Percentiles rank a stretch among this genome's conserved stretches.
These are phyloP conservation scores for Botia kubotai DNA, from an alignment of 2,797 vertebrate species.

Conservation along the genomic window DNA sequence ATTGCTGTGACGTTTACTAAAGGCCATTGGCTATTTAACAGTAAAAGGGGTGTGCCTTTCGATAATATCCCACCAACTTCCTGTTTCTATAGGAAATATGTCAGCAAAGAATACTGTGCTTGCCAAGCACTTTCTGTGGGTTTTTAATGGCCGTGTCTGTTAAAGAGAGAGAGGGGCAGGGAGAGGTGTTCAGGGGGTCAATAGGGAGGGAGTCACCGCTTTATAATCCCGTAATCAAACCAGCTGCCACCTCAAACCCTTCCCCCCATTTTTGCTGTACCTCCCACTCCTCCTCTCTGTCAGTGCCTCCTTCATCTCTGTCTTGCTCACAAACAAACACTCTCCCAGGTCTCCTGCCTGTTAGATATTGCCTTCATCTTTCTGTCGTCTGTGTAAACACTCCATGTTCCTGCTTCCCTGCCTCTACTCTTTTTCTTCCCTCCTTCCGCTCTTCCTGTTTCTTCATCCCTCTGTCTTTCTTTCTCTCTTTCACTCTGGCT, in stretches of 20 bases:
- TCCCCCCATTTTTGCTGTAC: conserved; percentile 21
- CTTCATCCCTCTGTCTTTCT: neutral
- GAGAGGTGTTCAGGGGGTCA: conserved; percentile 69
- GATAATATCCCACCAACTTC: neutral
- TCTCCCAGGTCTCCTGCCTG: conserved; percentile 19
- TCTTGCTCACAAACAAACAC: conserved; percentile 5
- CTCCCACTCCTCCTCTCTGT: conserved; percentile 45
- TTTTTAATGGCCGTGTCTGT: conserved; percentile 53
- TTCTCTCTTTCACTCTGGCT: neutral
- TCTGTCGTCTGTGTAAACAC: conserved; percentile 20
- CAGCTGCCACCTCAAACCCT: conserved; percentile 74
- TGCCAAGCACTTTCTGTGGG: neutral
- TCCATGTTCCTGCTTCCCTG: neutral
- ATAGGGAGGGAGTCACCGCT: conserved; percentile 74
- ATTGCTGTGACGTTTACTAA: neutral
- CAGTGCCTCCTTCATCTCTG: conserved; percentile 27
- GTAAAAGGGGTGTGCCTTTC: neutral
- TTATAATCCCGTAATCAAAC: conserved; percentile 83
- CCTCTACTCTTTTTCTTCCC: conserved; percentile 18
- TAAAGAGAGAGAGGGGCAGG: conserved; percentile 44
- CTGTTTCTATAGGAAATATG: neutral
- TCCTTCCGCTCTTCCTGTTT: neutral
- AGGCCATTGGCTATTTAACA: neutral
- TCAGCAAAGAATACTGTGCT: neutral
- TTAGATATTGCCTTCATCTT: conserved; percentile 38